Evolutionary conservation across 2,888 invertebrate genomes (phyloP), one percentile per base, ranked within the genome.

Genomic region (Leptinotarsa haldemani): DNA sequence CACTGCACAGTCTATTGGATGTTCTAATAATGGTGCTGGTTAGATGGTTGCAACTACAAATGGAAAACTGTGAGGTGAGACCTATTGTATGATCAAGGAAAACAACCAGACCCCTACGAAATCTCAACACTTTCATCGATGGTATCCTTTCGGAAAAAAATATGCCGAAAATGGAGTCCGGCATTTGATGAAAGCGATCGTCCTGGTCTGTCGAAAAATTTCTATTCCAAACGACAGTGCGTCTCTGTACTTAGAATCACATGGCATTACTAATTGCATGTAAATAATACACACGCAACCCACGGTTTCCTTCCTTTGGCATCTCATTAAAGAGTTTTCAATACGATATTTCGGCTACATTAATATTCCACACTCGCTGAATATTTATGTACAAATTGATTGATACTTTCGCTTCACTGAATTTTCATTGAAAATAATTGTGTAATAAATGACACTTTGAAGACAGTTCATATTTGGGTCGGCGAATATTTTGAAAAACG

Each of bases 231-330:
- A 50, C n/a, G 15, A 5, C 5, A 50, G n/a, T 50, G 13, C 61
- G 40, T n/a, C n/a, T 15, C n/a, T 61, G 61, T 40, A 40, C n/a
- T 9, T 2, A 25, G 18, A 5, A 61, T 61, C 61, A 40, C 61
- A 25, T 40, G 40, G 61, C 61, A 61, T 40, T n/a, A 30, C 61
- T 61, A 61, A 61, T 61, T 30, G 40, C 61, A 61, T 61, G 61
- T 61, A 30, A 61, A 61, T 40, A 40, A 40, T 25, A 61, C 13
- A 40, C 61, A 61, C n/a, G 61, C 61, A 61, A 40, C 25, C 40
- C 40, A 61, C 61, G n/a, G 1, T 61, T 30, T 61, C 61, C 61
- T 61, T 61, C 61, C 61, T 61, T 18, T 61, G 40, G 25, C 25
- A 61, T 61, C 40, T 61, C 61, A 61, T 61, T 61, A 61, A 30